Evolutionary conservation across 2,797 vertebrate species (phyloP).

Genomic region (Phalanger gymnotis): DNA sequence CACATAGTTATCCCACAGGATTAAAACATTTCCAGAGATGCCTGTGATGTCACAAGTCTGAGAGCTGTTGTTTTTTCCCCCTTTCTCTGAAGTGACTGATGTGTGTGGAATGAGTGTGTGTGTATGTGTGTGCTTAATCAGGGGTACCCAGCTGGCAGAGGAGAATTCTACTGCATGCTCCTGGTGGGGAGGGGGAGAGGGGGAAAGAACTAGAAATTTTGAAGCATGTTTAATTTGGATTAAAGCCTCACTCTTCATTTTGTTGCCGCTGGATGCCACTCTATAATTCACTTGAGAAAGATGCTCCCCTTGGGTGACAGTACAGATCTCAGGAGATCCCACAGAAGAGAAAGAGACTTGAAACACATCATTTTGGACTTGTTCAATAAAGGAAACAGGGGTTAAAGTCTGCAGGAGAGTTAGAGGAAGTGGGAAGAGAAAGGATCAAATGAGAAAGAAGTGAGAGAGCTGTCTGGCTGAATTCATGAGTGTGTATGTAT

Average conservation of each 20-base stretch:
- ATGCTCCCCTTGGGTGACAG: not conserved
- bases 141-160: not conserved
- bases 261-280: not conserved
- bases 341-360: not conserved
- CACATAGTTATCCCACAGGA: not conserved
- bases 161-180: not conserved
- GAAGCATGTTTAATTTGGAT: not conserved
- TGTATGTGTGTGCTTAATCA: not conserved
- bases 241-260: not conserved
- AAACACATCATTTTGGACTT: not conserved
- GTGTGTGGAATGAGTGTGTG: not conserved
- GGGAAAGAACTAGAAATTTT: not conserved
- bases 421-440: not conserved
- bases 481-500: not conserved
- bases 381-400: slow-evolving; percentile 12
- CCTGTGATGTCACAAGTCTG: not conserved
- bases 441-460: not conserved
- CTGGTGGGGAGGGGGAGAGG: too few relatives aligned
- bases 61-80: not conserved
- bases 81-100: not conserved
- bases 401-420: not conserved
- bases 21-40: not conserved
- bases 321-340: not conserved
- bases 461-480: not conserved
- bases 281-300: not conserved